Evolutionary conservation across 2,113 vertebrate genomes (phyloP).

Genomic region (Syrmaticus mikado): DNA sequence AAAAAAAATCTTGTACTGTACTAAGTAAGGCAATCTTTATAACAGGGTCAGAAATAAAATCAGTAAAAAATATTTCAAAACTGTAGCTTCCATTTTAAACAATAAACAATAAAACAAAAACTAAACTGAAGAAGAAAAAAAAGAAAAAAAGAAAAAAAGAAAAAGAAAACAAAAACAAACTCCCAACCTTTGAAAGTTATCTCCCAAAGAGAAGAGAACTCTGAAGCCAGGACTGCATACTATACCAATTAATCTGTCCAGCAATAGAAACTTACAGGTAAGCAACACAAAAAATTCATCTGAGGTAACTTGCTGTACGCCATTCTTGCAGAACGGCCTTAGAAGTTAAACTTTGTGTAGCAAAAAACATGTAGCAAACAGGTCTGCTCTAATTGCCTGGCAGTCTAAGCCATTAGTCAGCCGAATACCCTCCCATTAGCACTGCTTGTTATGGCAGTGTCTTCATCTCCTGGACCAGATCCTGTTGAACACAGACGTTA

Average conservation of each 20-base stretch:
- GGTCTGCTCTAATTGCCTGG: conserved; percentile 34
- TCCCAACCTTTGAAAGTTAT: conserved; percentile 22
- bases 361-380: conserved; percentile 42
- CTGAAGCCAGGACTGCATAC: background rate
- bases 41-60: background rate
- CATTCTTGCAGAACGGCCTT: background rate
- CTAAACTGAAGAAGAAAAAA: background rate
- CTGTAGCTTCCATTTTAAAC: conserved; percentile 6
- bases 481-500: background rate
- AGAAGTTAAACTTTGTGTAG: conserved; percentile 28
- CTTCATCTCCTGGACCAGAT: background rate
- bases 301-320: background rate
- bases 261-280: conserved; percentile 24
- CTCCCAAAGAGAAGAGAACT: conserved; percentile 31
- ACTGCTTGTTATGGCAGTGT: background rate
- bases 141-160: too few species aligned
- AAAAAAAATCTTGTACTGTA: background rate
- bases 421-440: background rate
- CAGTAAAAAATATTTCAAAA: background rate
- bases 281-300: background rate
- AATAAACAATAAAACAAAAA: conserved; percentile 30
- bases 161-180: background rate
- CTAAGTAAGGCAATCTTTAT: background rate
- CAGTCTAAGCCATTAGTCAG: background rate
- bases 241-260: conserved; percentile 48